Conservation (phyloP, 30 jellyfish, hydroid and myxozoan genomes). For the Thelohanellus kitauei region DNA sequence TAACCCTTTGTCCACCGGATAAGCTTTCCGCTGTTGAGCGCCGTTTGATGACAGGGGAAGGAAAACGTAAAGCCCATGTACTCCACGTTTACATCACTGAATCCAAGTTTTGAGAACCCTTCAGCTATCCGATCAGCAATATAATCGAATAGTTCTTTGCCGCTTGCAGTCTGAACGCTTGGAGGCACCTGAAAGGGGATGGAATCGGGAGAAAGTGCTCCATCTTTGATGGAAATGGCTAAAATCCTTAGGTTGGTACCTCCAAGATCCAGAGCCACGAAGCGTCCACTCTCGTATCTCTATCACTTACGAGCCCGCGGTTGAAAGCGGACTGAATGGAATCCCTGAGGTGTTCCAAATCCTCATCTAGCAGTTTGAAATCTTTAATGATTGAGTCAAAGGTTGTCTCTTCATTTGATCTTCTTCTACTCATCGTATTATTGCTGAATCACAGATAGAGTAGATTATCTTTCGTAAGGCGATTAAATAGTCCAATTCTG, state of each 20-base stretch:
- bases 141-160: conserved; percentile 36
- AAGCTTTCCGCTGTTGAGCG: conserved; percentile 43
- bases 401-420: too few species aligned
- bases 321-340: too few species aligned
- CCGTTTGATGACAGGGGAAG: conserved; percentile 44
- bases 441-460: too few species aligned
- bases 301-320: too few species aligned
- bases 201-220: conserved; percentile 14
- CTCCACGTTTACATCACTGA: conserved; percentile 4
- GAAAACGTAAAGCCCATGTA: conserved; percentile 86
- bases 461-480: too few species aligned
- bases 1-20: conserved; percentile 87
- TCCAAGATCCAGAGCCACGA: too few species aligned
- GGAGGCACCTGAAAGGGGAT: conserved; percentile 27
- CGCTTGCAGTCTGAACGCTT: conserved; percentile 23
- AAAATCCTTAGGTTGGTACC: conserved; percentile 51
- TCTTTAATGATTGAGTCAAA: too few species aligned
- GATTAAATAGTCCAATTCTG: too few species aligned
- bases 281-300: too few species aligned
- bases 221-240: conserved; percentile 29
- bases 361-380: too few species aligned
- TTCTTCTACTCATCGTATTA: too few species aligned
- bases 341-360: too few species aligned
- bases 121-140: conserved; percentile 40
- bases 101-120: conserved; percentile 31